phyloP scores from a whole-genome alignment of 1,140 invertebrate genomes.

The Thaumatotibia leucotreta region DNA sequence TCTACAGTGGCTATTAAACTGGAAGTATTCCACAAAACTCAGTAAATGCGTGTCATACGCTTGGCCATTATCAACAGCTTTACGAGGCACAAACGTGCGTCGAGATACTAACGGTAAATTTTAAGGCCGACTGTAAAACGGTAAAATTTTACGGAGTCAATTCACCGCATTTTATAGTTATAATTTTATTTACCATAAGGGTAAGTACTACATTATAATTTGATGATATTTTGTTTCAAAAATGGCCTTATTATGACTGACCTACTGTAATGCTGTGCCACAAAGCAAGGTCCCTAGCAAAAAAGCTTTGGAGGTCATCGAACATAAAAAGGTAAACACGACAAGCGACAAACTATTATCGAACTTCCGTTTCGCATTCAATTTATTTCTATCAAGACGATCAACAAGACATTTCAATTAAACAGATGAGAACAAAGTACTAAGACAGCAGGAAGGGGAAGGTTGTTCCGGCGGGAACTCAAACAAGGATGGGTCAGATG shows the following conservation, averaged over 20 bases:
- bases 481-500: neutral
- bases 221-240: no score
- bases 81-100: conserved; percentile 5
- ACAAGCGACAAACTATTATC: neutral
- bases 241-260: no score
- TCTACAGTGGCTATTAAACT: conserved; percentile 5
- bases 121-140: conserved; percentile 2
- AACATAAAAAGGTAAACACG: neutral
- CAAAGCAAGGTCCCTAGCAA: no score
- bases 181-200: neutral
- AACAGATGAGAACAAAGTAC: conserved; percentile 3
- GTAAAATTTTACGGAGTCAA: conserved; percentile 9
- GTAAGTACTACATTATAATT: no score
- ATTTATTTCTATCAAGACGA: conserved; percentile 1
- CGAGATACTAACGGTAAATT: conserved; percentile 1
- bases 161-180: neutral
- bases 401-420: conserved; percentile 8
- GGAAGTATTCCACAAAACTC: conserved; percentile 11
- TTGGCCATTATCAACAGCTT: neutral
- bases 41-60: conserved; percentile 4
- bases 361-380: neutral
- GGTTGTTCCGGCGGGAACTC: conserved; percentile 6
- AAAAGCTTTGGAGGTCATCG: no score
- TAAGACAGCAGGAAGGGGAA: neutral
- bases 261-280: no score